Conservation (phyloP, 2,888 invertebrate genomes). For the Clanis bilineata region DNA sequence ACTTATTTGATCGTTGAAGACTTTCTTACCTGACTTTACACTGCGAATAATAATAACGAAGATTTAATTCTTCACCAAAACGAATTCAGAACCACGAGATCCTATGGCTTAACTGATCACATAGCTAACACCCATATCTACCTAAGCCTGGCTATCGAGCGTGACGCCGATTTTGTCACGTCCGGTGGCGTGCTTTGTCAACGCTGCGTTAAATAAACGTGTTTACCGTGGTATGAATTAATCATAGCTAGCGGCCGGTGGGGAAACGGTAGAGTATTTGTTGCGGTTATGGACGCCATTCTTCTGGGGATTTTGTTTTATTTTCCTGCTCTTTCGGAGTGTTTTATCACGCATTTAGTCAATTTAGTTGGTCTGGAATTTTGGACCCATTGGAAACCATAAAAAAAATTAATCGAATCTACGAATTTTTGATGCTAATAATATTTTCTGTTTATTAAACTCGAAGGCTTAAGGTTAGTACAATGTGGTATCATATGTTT, state of each 20-base stretch:
- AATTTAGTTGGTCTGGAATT: no score
- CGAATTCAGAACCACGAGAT: neutral
- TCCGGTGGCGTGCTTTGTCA: conserved; percentile 8
- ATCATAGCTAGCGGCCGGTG: conserved; percentile 6
- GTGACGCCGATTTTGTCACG: conserved; percentile 13
- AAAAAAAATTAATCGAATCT: no score
- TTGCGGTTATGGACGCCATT: neutral
- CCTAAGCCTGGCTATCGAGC: neutral
- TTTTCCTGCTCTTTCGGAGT: no score
- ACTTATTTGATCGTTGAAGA: no score
- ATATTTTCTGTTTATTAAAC: no score
- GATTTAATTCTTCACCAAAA: neutral
- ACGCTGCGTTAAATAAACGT: conserved; percentile 7
- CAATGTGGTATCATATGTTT: no score
- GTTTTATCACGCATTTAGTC: no score
- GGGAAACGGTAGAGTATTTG: neutral
- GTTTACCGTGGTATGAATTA: conserved; percentile 12
- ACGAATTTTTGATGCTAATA: no score
- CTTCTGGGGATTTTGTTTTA: neutral
- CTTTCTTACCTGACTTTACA: no score
- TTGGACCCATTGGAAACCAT: no score
- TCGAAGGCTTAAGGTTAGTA: no score
- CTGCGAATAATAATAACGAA: no score
- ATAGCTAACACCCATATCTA: conserved; percentile 1
- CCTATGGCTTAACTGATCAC: neutral